phyloP scores from a whole-genome alignment of 92 coral and sea anemone species.

The Actinostola sp. region DNA sequence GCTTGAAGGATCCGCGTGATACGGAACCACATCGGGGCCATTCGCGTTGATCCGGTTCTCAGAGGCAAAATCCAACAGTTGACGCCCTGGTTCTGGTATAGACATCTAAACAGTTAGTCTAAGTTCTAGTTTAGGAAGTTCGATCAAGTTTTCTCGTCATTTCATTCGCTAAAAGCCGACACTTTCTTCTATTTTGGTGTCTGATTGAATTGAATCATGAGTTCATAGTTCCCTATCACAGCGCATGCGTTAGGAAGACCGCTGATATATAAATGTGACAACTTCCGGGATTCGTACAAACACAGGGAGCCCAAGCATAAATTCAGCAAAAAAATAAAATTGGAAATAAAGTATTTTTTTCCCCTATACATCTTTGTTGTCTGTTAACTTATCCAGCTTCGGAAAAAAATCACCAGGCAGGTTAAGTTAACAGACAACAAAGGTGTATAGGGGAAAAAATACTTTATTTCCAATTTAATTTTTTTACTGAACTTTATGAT shows the following conservation, averaged over 20 bases:
- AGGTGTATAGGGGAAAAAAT: too few relatives aligned
- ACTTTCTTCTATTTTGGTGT: slow-evolving; percentile 68
- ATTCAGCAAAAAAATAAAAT: neutral
- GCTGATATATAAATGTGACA: neutral
- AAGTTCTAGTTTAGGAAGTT: slow-evolving; percentile 76
- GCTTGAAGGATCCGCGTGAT: slow-evolving; percentile 98
- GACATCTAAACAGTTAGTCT: slow-evolving; percentile 91
- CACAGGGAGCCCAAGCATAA: slow-evolving; percentile 6
- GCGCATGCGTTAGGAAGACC: slow-evolving; percentile 18
- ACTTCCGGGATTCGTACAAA: neutral
- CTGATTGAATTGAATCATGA: slow-evolving; percentile 65
- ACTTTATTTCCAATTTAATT: too few relatives aligned
- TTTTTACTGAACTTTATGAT: too few relatives aligned
- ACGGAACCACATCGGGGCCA: slow-evolving; percentile 91
- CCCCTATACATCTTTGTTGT: too few relatives aligned
- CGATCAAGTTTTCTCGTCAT: slow-evolving; percentile 77
- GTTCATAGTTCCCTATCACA: slow-evolving; percentile 37
- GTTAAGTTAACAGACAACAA: too few relatives aligned
- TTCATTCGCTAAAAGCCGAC: slow-evolving; percentile 75
- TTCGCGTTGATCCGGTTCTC: slow-evolving; percentile 62
- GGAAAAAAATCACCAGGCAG: too few relatives aligned
- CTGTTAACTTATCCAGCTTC: too few relatives aligned
- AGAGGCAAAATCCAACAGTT: slow-evolving; percentile 78
- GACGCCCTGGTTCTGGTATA: slow-evolving; percentile 88
- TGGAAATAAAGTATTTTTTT: too few relatives aligned